Evolutionary conservation across 2,113 vertebrate species (phyloP).

Genomic region (Azemiops feae): DNA sequence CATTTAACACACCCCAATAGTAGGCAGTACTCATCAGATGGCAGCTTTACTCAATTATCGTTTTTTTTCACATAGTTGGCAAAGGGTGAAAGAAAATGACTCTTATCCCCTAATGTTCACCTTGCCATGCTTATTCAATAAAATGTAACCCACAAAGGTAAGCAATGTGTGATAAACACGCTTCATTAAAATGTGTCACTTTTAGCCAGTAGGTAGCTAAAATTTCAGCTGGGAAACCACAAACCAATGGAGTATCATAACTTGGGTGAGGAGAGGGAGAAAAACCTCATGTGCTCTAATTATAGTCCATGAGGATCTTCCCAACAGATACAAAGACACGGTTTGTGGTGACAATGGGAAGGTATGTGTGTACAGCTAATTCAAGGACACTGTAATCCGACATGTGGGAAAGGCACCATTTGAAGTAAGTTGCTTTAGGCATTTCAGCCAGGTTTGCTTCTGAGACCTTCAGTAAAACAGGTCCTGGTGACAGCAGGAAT

Average conservation of each 20-base stretch:
- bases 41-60: background rate
- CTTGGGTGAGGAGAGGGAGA: background rate
- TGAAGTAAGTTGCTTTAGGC: background rate
- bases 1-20: background rate
- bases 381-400: background rate
- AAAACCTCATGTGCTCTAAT: background rate
- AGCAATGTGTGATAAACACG: background rate
- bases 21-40: conserved; percentile 10
- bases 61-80: background rate
- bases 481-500: fast-evolving
- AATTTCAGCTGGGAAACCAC: conserved; percentile 52
- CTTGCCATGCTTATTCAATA: background rate
- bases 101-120: background rate
- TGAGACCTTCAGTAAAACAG: background rate
- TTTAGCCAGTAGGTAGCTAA: conserved; percentile 12
- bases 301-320: conserved; percentile 2
- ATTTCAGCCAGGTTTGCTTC: background rate
- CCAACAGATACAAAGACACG: conserved; percentile 8
- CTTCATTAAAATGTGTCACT: conserved; percentile 34
- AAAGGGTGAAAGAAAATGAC: background rate
- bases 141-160: background rate
- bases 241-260: conserved; percentile 21
- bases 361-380: conserved; percentile 11
- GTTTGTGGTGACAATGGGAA: conserved; percentile 35
- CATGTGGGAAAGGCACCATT: background rate